Base-by-base conservation (phyloP, 2,888 invertebrate species). In the Caenorhabditis imperialis region DNA sequence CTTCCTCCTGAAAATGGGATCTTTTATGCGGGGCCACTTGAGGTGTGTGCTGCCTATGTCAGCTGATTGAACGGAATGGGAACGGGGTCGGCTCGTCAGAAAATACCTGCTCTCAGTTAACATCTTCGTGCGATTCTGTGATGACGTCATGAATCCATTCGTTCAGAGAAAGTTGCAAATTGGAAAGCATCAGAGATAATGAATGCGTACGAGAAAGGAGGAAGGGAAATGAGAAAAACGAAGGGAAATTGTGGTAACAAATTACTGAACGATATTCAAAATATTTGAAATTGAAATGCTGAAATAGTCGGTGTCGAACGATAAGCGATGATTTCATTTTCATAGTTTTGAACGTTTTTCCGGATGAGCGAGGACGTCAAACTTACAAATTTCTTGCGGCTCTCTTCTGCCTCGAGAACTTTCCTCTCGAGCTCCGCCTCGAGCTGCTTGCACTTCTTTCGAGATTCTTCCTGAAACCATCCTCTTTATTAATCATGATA, bases 371-470 rank as follows among this genome's bases (percentile, higher is more conserved):
- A n/a, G n/a, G n/a, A n/a, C n/a, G 42, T 27, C n/a, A 45, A 73
- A 81, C 84, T 67, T 45, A 86, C 86, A 83, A 81, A 79, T 85
- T 84, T 81, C 51, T 72, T 67, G 38, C 84, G 79, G 35, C 77
- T 76, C 33, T 85, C 81, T 50, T 84, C 86, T 8, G 83, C 81
- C 40, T 82, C 78, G 18, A 67, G 60, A 16, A 85, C 74, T 67
- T 84, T 82, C 38, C 62, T 42, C 60, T 79, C 75, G 33, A 86
- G 72, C 22, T 81, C 75, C 22, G 75, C 69, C 57, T 86, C 84
- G 30, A 85, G 71, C 47, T 82, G 77, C 38, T 65, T 67, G 62
- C 84, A 84, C 3, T 79, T 78, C 27, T 76, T 77, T 23, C 69
- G 63, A 18, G 85, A 81, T 27, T 86, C 85, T 86, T 81, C 82